A percentile compares a stretch with the other conserved stretches of the same genome.
phyloP scores from a whole-genome alignment of 1,140 invertebrate genomes.

The Steinernema khuongi region DNA sequence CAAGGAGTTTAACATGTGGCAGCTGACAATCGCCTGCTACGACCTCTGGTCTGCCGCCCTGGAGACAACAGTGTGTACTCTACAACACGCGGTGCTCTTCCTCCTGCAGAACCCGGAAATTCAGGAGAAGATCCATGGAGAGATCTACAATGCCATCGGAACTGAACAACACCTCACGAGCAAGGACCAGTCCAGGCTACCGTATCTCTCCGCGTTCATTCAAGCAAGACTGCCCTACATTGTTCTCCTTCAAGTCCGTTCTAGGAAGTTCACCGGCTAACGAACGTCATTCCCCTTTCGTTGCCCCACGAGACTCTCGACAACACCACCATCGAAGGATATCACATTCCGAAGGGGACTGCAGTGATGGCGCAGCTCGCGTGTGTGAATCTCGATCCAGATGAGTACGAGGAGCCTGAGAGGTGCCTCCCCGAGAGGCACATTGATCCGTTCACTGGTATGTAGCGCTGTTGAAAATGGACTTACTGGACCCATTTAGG shows the following conservation, averaged over 20 bases:
- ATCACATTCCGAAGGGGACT: constrained; percentile 66
- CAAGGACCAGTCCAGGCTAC: constrained; percentile 34
- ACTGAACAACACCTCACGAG: constrained; percentile 37
- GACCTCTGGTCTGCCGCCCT: constrained; percentile 13
- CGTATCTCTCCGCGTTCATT: constrained; percentile 43
- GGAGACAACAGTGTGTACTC: constrained; percentile 9
- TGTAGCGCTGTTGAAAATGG: constrained; percentile 41
- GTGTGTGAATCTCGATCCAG: constrained; percentile 69
- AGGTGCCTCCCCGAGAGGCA: constrained; percentile 69
- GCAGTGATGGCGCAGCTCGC: constrained; percentile 78
- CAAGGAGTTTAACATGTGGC: constrained; percentile 14
- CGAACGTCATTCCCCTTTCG: constrained; percentile 57
- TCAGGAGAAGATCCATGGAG: constrained; percentile 54
- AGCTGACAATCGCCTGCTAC: constrained; percentile 6
- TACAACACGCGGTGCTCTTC: constrained; percentile 14
- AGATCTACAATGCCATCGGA: constrained; percentile 55
- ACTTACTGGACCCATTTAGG: constrained; percentile 27
- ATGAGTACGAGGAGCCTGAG: constrained; percentile 70
- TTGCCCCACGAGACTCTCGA: constrained; percentile 59
- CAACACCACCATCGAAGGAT: constrained; percentile 51
- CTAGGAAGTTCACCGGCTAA: constrained; percentile 31
- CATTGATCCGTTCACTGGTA: not conserved
- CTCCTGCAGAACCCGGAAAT: constrained; percentile 38
- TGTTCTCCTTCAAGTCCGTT: constrained; percentile 11
- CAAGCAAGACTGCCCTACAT: constrained; percentile 15